These are phyloP conservation scores for Gopherus evgoodei DNA, from an alignment of 2,113 vertebrate genomes.

Conservation along the genomic window DNA sequence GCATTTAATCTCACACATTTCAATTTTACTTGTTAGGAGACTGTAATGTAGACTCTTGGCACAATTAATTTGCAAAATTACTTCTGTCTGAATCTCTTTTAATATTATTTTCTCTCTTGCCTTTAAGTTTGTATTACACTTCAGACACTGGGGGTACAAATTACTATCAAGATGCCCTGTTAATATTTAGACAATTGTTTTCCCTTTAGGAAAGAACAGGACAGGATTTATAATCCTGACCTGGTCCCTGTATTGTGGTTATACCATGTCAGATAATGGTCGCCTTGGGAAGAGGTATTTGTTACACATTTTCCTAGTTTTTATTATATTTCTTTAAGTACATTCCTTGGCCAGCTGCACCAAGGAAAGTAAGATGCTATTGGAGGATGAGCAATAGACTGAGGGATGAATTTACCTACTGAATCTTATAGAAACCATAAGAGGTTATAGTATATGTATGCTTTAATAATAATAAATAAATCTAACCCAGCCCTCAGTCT, in stretches of 20 bases:
- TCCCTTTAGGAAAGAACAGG: background rate
- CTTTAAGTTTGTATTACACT: background rate
- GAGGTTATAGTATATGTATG: background rate
- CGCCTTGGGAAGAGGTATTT: background rate
- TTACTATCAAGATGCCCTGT: background rate
- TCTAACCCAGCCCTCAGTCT: no score
- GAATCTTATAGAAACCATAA: background rate
- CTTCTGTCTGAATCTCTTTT: slow-evolving; percentile 2
- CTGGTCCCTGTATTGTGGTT: background rate
- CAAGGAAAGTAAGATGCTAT: background rate
- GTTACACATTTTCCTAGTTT: background rate
- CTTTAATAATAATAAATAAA: background rate
- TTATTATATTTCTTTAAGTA: background rate
- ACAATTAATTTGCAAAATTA: slow-evolving; percentile 34
- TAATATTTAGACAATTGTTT: background rate
- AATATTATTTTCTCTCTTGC: slow-evolving; percentile 20
- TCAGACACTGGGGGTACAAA: background rate
- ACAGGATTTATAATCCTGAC: background rate
- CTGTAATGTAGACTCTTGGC: background rate
- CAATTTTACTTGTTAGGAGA: slow-evolving; percentile 34
- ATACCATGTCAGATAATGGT: background rate
- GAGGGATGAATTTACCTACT: background rate
- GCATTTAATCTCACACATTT: background rate
- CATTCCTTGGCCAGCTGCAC: background rate
- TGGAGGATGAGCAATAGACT: background rate